Percentiles rank a stretch among this genome's conserved stretches.
phyloP scores from a whole-genome alignment of 2,888 invertebrate genomes.

The Drosophila mayaguana region DNA sequence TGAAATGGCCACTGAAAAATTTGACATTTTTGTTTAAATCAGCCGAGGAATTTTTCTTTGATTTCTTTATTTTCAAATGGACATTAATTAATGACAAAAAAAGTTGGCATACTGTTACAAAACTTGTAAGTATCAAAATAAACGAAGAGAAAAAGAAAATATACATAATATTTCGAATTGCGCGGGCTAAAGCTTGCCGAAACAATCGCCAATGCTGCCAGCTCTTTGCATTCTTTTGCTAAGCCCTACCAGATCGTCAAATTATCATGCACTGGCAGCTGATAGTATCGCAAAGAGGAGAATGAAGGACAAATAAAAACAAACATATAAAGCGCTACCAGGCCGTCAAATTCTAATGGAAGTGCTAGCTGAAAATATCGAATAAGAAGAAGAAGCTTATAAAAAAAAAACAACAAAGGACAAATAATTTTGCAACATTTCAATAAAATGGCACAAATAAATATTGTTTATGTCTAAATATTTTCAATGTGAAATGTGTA shows the following conservation, averaged over 20 bases:
- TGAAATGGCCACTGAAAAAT: slow-evolving; percentile 62
- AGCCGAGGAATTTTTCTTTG: slow-evolving; percentile 26
- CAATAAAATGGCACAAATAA: background rate
- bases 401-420: slow-evolving; percentile 30
- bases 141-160: background rate
- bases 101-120: background rate
- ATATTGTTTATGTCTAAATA: background rate
- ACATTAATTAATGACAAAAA: slow-evolving; percentile 12
- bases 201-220: slow-evolving; percentile 1
- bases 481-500: background rate
- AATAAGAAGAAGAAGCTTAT: slow-evolving; percentile 24
- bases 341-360: background rate
- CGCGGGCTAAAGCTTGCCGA: background rate
- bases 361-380: slow-evolving; percentile 3
- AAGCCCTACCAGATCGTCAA: slow-evolving; percentile 17
- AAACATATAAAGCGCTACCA: slow-evolving; percentile 21
- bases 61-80: slow-evolving; percentile 4
- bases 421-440: slow-evolving; percentile 24
- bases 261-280: background rate
- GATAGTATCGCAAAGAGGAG: background rate
- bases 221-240: too few relatives aligned
- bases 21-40: slow-evolving; percentile 63
- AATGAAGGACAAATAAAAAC: background rate
- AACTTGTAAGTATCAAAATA: background rate
- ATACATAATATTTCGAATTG: background rate